Evolutionary conservation across 2,888 invertebrate species (phyloP).

Genomic region (Erynnis tages): DNA sequence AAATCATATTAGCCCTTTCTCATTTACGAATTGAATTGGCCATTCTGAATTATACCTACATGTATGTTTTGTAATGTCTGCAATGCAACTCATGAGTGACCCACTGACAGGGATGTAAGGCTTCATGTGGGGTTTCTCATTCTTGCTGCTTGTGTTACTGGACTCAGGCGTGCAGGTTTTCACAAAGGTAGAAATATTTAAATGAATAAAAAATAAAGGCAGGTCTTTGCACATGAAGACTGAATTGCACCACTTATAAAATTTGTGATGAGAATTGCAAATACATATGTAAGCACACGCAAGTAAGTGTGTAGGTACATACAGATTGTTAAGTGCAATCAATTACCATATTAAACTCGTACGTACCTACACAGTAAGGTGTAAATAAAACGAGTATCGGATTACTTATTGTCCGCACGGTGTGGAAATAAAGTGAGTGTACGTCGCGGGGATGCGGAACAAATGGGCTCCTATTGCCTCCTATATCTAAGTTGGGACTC

Average conservation of each 20-base stretch:
- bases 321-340: neutral
- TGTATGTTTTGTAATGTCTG: too few species aligned
- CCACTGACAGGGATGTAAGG: too few species aligned
- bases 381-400: conserved; percentile 7
- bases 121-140: too few species aligned
- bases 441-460: conserved; percentile 40
- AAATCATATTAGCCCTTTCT: conserved; percentile 3
- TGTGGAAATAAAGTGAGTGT: conserved; percentile 8
- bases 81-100: too few species aligned
- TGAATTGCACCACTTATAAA: too few species aligned
- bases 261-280: neutral
- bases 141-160: too few species aligned
- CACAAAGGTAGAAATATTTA: too few species aligned
- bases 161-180: too few species aligned
- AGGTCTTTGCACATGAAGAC: too few species aligned
- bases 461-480: conserved; percentile 44
- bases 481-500: conserved; percentile 53
- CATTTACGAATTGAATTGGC: neutral
- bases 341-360: neutral
- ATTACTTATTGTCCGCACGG: conserved; percentile 1
- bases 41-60: neutral
- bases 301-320: neutral
- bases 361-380: neutral
- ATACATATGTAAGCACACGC: neutral
- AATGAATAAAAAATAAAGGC: too few species aligned